Conservation (phyloP, 2,797 vertebrate genomes). For the Pygocentrus nattereri region DNA sequence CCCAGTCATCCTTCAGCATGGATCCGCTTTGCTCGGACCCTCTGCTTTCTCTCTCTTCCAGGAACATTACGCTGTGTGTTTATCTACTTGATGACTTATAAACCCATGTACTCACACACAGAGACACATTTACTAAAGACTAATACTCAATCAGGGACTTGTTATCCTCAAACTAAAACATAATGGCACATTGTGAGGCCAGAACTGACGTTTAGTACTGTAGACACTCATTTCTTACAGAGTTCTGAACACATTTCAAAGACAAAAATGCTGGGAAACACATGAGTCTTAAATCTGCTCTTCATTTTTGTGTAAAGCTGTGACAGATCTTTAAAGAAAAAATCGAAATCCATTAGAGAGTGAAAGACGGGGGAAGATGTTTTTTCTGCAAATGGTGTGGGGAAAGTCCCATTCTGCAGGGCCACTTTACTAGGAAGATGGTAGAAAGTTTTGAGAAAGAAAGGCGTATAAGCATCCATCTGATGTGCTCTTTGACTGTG, state of each 20-base stretch:
- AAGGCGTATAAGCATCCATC: background rate
- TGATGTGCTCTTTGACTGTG: no score
- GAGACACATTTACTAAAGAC: conserved; percentile 8
- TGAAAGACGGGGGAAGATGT: conserved; percentile 32
- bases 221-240: conserved; percentile 36
- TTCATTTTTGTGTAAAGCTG: conserved; percentile 50
- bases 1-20: conserved; percentile 69
- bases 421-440: conserved; percentile 30
- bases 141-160: conserved; percentile 29
- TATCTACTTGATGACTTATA: conserved; percentile 44
- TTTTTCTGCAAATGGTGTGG: conserved; percentile 30
- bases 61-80: conserved; percentile 57
- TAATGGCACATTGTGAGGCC: conserved; percentile 11
- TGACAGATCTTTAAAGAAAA: conserved; percentile 39
- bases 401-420: background rate
- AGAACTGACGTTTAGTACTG: conserved; percentile 39
- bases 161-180: conserved; percentile 34
- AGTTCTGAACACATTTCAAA: conserved; percentile 43
- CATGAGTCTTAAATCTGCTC: conserved; percentile 50
- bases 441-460: conserved; percentile 18
- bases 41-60: conserved; percentile 63
- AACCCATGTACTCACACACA: conserved; percentile 12
- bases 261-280: conserved; percentile 19
- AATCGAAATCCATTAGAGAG: conserved; percentile 23
- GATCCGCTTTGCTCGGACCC: conserved; percentile 77